phyloP scores from a whole-genome alignment of 2,888 invertebrate species.

The Acanthosepion pharaonis region DNA sequence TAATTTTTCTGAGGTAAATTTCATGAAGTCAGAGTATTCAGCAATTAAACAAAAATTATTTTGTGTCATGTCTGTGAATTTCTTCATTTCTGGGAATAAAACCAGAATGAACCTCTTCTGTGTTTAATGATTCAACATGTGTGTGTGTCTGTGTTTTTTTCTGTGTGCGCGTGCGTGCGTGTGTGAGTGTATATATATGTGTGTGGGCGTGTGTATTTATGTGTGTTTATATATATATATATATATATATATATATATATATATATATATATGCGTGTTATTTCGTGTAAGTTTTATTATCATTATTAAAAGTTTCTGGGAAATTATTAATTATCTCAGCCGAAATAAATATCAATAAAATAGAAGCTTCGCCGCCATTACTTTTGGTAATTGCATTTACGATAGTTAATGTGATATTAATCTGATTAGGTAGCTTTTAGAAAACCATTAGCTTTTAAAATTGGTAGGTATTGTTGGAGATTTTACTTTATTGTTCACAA shows the following conservation, averaged over 20 bases:
- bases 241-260: background rate
- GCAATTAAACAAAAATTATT: too few relatives aligned
- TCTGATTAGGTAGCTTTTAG: slow-evolving; percentile 5
- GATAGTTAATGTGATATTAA: background rate
- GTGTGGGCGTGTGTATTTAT: too few relatives aligned
- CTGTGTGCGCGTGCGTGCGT: background rate
- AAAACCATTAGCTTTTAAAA: background rate
- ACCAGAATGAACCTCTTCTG: too few relatives aligned
- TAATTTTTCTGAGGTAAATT: too few relatives aligned
- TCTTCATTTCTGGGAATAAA: too few relatives aligned
- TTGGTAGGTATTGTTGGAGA: background rate
- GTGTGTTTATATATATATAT: background rate
- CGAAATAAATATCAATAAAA: background rate
- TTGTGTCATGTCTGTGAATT: too few relatives aligned
- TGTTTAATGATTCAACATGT: background rate
- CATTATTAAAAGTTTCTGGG: background rate
- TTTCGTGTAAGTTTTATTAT: background rate
- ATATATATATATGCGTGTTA: too few relatives aligned
- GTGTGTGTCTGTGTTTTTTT: too few relatives aligned
- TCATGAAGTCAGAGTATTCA: too few relatives aligned
- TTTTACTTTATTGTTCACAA: background rate
- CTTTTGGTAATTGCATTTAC: background rate
- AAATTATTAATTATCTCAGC: background rate
- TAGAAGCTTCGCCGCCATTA: background rate
- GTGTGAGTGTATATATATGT: background rate